Percentiles rank a stretch among this genome's conserved stretches.
These are phyloP conservation scores for Actinia tenebrosa DNA, from an alignment of 64 coral and sea anemone genomes.

Conservation along the genomic window DNA sequence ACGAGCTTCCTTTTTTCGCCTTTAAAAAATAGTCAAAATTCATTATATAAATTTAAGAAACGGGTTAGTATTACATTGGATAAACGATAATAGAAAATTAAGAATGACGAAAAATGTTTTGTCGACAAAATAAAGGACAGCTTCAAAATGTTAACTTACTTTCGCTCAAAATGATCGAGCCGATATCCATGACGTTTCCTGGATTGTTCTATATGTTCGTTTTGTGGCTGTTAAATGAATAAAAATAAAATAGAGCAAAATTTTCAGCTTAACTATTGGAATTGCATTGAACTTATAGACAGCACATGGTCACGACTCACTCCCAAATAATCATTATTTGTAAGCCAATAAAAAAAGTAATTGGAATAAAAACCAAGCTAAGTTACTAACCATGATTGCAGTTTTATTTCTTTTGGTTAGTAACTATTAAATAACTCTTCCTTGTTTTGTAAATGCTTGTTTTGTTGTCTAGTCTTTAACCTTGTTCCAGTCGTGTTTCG, in stretches of 20 bases:
- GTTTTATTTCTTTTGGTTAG: background rate
- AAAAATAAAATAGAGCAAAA: background rate
- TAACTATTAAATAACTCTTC: background rate
- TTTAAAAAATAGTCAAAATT: background rate
- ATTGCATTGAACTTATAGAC: background rate
- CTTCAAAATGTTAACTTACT: constrained; percentile 49
- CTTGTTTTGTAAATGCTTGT: background rate
- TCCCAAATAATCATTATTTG: background rate
- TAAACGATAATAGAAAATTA: too few relatives aligned
- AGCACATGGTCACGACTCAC: background rate
- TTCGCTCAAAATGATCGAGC: constrained; percentile 93
- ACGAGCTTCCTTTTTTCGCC: constrained; percentile 91
- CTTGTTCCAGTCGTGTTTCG: background rate
- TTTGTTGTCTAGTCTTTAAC: background rate
- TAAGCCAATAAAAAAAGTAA: background rate
- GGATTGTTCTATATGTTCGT: constrained; percentile 96
- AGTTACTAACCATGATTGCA: constrained; percentile 1
- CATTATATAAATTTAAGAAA: too few relatives aligned
- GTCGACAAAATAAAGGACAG: background rate
- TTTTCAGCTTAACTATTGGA: too few relatives aligned
- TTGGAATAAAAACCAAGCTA: background rate
- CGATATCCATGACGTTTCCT: constrained; percentile 94
- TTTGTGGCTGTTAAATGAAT: constrained; percentile 56
- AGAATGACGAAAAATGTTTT: background rate
- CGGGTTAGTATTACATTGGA: too few relatives aligned